A percentile compares a stretch with the other conserved stretches of the same genome.
Evolutionary conservation across 2,888 invertebrate genomes (phyloP).

Genomic region (Drosophila lutescens): DNA sequence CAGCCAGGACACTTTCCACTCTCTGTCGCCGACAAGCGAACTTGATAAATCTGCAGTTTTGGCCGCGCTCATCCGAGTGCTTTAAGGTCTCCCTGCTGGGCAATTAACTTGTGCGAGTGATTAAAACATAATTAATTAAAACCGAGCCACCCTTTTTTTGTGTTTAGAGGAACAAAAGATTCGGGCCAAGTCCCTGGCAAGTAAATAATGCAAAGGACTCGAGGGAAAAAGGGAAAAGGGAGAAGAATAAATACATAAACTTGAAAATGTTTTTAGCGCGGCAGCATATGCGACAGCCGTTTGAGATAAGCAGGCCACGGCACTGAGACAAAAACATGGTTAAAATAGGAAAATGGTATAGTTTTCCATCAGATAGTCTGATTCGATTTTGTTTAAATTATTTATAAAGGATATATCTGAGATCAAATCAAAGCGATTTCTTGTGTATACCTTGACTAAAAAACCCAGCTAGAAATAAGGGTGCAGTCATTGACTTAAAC

Average conservation of each 20-base stretch:
- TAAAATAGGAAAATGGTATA: neutral
- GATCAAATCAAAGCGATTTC: neutral
- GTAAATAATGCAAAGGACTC: conserved; percentile 37
- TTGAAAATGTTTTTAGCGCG: conserved; percentile 35
- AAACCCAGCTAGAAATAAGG: neutral
- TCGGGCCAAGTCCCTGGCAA: conserved; percentile 32
- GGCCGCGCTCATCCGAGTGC: conserved; percentile 3
- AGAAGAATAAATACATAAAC: conserved; percentile 34
- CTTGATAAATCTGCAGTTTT: conserved; percentile 37
- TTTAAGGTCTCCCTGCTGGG: conserved; percentile 14
- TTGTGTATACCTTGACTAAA: neutral
- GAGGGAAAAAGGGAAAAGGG: conserved; percentile 2
- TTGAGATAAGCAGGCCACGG: conserved; percentile 6
- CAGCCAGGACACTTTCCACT: conserved; percentile 13
- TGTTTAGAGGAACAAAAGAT: conserved; percentile 34
- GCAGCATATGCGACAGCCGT: conserved; percentile 33
- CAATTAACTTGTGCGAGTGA: conserved; percentile 66
- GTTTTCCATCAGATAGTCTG: too few species aligned
- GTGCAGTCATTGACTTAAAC: conserved; percentile 15
- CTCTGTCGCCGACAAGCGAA: conserved; percentile 9
- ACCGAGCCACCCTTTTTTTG: conserved; percentile 32
- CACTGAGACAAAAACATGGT: neutral
- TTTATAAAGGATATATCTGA: neutral
- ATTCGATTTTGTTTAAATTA: neutral
- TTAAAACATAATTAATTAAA: conserved; percentile 71